A percentile compares a stretch with the other conserved stretches of the same genome.
Conservation (phyloP, 2,888 invertebrate genomes). For the Macrostomum cliftonense region DNA sequence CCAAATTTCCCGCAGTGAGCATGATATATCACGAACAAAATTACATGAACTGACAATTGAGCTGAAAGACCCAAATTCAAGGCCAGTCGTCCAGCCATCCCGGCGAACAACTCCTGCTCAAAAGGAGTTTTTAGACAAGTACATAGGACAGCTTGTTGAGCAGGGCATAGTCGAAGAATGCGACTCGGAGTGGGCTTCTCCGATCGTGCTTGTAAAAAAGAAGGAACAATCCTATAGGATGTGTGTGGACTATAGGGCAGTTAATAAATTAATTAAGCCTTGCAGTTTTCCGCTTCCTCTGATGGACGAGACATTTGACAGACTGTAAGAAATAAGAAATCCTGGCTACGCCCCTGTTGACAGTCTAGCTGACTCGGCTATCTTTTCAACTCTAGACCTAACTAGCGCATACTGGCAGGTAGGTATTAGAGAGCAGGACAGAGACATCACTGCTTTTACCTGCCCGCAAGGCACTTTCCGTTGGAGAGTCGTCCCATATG, state of each 20-base stretch:
- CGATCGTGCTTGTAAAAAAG: slow-evolving; percentile 5
- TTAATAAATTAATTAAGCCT: slow-evolving; percentile 2
- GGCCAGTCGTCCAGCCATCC: no score
- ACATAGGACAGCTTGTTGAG: neutral
- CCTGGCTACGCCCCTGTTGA: no score
- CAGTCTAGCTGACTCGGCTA: neutral
- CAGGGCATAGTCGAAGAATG: neutral
- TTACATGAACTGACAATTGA: no score
- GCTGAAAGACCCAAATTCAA: no score
- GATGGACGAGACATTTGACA: neutral
- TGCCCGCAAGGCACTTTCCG: slow-evolving; percentile 4
- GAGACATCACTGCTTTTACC: slow-evolving; percentile 2
- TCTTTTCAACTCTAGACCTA: slow-evolving; percentile 2
- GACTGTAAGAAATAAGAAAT: no score
- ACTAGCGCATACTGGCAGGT: slow-evolving; percentile 4
- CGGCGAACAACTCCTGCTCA: no score
- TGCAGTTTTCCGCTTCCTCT: slow-evolving; percentile 1
- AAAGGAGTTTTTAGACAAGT: neutral
- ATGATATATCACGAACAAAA: no score
- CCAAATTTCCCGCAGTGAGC: no score
- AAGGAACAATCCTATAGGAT: slow-evolving; percentile 1
- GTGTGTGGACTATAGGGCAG: slow-evolving; percentile 1
- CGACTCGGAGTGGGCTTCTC: neutral
- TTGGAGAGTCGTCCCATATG: slow-evolving; percentile 1
- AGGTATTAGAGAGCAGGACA: neutral